Evolutionary conservation across 2,888 invertebrate species (phyloP), one percentile per base, ranked within the genome.

Genomic region (Galeruca laticollis): DNA sequence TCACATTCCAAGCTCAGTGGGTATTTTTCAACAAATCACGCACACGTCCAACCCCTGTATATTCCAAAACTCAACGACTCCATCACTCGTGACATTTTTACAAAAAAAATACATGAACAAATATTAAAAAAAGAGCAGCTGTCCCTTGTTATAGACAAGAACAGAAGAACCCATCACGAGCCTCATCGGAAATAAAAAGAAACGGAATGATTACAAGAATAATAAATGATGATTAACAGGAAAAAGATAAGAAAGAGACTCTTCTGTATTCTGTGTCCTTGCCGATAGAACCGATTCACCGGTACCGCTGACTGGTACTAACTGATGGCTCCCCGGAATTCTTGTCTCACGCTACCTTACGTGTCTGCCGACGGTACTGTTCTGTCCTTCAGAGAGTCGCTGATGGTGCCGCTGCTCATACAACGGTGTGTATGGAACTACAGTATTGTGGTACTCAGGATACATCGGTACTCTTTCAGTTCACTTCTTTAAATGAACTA

Each of bases 201-300:
- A 52, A 62, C 59, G 60, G 57, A 70, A 81, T 79, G 81, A 81
- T 82, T 81, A 81, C 80, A 77, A 71, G 77, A 74, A 82, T 81
- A 81, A 81, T 81, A 80, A 82, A 82, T 82, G 82, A 82, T 82
- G 82, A 82, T 82, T 81, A 82, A 82, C 78, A 79, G 77, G 75
- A 76, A 73, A 74, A 75, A 79, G 80, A 81, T 79, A 79, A 79
- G 76, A 75, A 72, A 67, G 62, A 71, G 67, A 63, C 67, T 70
- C 64, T 33, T 69, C 67, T 70, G 60, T 68, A 37, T 68, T 52
- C 65, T 69, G 65, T 69, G 75, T 71, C 71, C 66, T 60, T 62
- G 73, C 71, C 73, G 70, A 73, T 71, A 75, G 74, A 76, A 74
- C 75, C 77, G 75, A 57, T 47, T 33, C 35, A 33, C n/a, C 59